These are phyloP conservation scores for Amphipoea lucens DNA, from an alignment of 2,888 invertebrate genomes.

Conservation along the genomic window DNA sequence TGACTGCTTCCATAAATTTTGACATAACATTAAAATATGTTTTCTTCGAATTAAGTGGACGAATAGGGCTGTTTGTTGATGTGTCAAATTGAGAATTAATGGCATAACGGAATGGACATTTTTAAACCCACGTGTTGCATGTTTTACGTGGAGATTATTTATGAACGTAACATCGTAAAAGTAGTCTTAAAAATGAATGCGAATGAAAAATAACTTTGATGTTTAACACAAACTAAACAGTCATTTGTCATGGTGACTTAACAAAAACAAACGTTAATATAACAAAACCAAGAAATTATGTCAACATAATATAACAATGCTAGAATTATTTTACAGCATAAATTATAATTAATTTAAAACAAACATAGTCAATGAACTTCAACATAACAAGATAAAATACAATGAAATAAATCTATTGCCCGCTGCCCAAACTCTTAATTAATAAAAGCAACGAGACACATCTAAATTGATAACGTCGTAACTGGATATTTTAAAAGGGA, in stretches of 20 bases:
- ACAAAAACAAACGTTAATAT: constrained; percentile 5
- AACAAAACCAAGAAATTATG: constrained; percentile 16
- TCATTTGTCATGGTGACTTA: constrained; percentile 6
- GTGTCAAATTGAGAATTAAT: constrained; percentile 62
- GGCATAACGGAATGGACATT: constrained; percentile 52
- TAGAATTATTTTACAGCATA: not conserved
- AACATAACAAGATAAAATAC: constrained; percentile 35
- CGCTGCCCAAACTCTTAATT: constrained; percentile 53
- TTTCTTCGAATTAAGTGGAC: constrained; percentile 47
- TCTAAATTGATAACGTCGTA: constrained; percentile 73
- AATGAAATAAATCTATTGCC: constrained; percentile 36
- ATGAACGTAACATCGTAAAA: constrained; percentile 40
- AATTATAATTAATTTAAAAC: constrained; percentile 9
- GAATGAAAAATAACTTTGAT: constrained; percentile 45
- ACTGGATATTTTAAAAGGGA: constrained; percentile 80
- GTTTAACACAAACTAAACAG: constrained; percentile 33
- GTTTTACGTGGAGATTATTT: constrained; percentile 57
- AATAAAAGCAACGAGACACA: constrained; percentile 57
- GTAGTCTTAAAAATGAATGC: constrained; percentile 32
- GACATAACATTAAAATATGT: constrained; percentile 44
- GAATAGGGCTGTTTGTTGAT: constrained; percentile 59
- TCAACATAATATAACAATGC: constrained; percentile 1
- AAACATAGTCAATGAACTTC: constrained; percentile 37
- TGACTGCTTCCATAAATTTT: constrained; percentile 61
- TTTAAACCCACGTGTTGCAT: constrained; percentile 51